phyloP scores from a whole-genome alignment of 1,140 invertebrate species.

The Formica exsecta region DNA sequence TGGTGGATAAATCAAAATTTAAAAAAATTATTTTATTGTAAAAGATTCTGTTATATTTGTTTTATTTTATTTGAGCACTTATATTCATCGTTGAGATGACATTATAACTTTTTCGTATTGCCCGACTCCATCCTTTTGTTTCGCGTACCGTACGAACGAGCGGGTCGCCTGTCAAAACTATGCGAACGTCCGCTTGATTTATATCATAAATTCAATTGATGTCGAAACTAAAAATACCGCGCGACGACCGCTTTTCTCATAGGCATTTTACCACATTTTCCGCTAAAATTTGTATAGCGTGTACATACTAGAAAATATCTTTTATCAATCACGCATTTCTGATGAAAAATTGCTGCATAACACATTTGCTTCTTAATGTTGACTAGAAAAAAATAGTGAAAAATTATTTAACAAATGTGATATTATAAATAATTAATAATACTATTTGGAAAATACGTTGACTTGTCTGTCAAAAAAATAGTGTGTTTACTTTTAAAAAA shows the following conservation, averaged over 20 bases:
- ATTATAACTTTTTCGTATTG: neutral
- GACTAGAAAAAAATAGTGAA: neutral
- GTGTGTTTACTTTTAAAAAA: neutral
- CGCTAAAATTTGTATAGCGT: neutral
- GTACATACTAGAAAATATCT: conserved; percentile 4
- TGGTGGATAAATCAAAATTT: neutral
- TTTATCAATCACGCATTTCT: neutral
- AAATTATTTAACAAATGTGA: too few relatives aligned
- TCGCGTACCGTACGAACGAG: neutral
- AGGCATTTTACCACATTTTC: neutral
- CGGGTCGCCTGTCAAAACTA: neutral
- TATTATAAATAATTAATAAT: too few relatives aligned
- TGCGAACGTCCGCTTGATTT: conserved; percentile 14
- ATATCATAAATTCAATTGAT: conserved; percentile 24
- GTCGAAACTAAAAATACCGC: conserved; percentile 32
- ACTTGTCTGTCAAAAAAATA: neutral
- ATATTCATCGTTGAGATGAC: neutral
- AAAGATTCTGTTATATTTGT: neutral
- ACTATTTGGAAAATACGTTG: neutral
- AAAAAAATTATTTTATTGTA: neutral
- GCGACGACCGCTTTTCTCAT: neutral
- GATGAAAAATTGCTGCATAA: neutral
- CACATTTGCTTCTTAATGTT: neutral
- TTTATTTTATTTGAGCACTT: neutral
- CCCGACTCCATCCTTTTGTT: conserved; percentile 6